These are phyloP conservation scores for Saccostrea glomerata DNA, from an alignment of 1,140 invertebrate genomes.

Conservation along the genomic window DNA sequence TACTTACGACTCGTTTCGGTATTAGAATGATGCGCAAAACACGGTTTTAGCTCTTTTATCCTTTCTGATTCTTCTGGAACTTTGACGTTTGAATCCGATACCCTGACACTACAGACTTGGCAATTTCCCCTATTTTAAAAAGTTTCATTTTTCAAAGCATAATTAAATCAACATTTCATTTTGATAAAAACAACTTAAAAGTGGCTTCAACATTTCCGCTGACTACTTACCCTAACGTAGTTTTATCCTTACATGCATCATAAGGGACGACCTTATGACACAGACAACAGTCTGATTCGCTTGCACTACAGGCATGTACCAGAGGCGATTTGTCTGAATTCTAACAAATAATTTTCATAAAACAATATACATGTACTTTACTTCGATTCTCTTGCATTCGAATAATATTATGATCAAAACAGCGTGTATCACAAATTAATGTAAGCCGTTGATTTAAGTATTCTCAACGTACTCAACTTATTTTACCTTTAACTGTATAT, in stretches of 20 bases:
- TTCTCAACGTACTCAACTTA: too few species aligned
- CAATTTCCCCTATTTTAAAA: neutral
- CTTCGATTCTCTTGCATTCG: too few species aligned
- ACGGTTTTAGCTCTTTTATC: neutral
- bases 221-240: neutral
- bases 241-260: neutral
- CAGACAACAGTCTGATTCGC: neutral
- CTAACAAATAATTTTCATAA: neutral
- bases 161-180: too few species aligned
- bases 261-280: neutral
- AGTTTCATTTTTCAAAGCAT: neutral
- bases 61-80: neutral
- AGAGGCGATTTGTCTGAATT: neutral
- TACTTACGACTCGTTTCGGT: neutral
- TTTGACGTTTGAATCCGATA: constrained; percentile 12
- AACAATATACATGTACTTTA: neutral
- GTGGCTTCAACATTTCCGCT: too few species aligned
- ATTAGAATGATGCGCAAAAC: neutral
- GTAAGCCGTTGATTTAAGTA: too few species aligned
- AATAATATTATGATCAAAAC: too few species aligned
- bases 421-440: too few species aligned
- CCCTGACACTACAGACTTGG: neutral
- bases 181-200: too few species aligned
- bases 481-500: too few species aligned
- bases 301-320: neutral